Evolutionary conservation across 1,140 invertebrate species (phyloP).

Genomic region (Aphaenogaster floridana): DNA sequence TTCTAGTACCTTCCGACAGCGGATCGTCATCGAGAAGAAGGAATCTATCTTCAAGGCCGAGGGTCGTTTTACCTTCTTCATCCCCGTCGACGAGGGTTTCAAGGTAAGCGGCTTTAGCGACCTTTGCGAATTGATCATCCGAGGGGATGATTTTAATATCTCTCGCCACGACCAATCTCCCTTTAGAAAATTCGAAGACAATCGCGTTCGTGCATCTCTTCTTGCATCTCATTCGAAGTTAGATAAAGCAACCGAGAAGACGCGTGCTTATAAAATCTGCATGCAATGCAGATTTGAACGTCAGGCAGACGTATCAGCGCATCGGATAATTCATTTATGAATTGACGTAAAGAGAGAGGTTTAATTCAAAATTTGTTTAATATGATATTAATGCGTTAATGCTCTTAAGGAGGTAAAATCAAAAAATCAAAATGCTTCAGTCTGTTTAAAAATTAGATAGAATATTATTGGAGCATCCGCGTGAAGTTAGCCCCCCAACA

Average conservation of each 20-base stretch:
- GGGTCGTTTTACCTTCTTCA: conserved; percentile 94
- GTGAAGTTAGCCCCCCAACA: too few relatives aligned
- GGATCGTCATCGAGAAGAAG: conserved; percentile 91
- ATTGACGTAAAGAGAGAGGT: neutral
- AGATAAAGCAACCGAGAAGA: neutral
- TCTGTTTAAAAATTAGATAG: too few relatives aligned
- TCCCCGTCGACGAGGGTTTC: conserved; percentile 96
- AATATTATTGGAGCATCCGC: too few relatives aligned
- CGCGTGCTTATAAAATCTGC: neutral
- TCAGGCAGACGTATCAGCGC: neutral
- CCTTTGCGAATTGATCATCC: conserved; percentile 55
- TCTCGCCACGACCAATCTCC: neutral
- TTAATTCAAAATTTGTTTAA: conserved; percentile 26
- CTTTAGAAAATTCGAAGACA: neutral
- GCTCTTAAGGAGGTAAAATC: neutral
- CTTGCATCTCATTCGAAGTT: neutral
- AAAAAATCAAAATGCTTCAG: too few relatives aligned
- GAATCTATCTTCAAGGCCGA: conserved; percentile 91
- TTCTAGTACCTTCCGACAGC: conserved; percentile 91
- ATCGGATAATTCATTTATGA: neutral
- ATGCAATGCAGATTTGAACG: neutral
- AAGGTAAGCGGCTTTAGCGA: conserved; percentile 88
- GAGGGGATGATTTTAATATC: conserved; percentile 50
- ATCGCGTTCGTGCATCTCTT: neutral
- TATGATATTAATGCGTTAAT: neutral